These are phyloP conservation scores for Agrotis clavis DNA, from an alignment of 2,888 invertebrate genomes.

Conservation along the genomic window DNA sequence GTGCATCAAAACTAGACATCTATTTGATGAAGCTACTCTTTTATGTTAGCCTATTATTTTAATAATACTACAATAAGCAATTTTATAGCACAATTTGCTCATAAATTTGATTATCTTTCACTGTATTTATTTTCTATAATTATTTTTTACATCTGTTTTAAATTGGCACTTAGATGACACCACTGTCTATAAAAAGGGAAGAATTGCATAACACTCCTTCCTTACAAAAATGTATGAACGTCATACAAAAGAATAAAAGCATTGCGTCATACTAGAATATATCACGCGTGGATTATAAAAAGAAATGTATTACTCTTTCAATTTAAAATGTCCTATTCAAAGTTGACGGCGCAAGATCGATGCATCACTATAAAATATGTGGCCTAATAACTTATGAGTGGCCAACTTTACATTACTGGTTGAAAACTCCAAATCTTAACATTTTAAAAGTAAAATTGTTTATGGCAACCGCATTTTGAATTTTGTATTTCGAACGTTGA, in stretches of 20 bases:
- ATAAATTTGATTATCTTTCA: not conserved
- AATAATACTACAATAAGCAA: conserved; percentile 4
- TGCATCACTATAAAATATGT: conserved; percentile 83
- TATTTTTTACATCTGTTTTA: not conserved
- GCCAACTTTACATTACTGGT: conserved; percentile 50
- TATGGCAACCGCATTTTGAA: conserved; percentile 45
- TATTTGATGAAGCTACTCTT: not conserved
- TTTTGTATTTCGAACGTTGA: conserved; percentile 63
- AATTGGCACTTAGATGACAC: not conserved
- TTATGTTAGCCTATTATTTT: conserved; percentile 13
- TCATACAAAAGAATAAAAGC: conserved; percentile 51
- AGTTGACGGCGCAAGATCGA: conserved; percentile 79
- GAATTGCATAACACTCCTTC: conserved; percentile 29
- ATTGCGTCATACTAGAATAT: conserved; percentile 60
- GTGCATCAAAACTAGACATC: conserved; percentile 10
- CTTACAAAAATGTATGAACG: conserved; percentile 35
- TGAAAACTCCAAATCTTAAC: conserved; percentile 25
- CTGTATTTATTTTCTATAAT: conserved; percentile 11
- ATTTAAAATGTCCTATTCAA: conserved; percentile 83
- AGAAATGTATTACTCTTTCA: conserved; percentile 79
- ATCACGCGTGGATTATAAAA: conserved; percentile 78
- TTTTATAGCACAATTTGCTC: not conserved
- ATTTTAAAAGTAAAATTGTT: conserved; percentile 60
- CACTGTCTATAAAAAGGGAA: not conserved
- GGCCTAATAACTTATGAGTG: conserved; percentile 75